Conservation (phyloP, 1,140 invertebrate genomes). For the Drepana arcuata region DNA sequence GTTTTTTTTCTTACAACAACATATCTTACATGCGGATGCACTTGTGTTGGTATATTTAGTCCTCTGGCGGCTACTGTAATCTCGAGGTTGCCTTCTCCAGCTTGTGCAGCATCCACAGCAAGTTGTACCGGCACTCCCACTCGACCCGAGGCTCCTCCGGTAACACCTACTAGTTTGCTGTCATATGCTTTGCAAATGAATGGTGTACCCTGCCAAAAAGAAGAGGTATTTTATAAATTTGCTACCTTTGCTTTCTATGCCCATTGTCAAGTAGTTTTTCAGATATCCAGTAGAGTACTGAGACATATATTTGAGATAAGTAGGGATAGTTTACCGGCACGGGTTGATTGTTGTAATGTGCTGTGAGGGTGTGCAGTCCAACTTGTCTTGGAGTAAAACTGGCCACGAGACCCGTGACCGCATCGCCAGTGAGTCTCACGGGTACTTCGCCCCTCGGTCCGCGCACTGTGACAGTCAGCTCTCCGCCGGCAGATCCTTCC, state of each 20-base stretch:
- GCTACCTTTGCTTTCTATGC: background rate
- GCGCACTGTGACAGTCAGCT: constrained; percentile 89
- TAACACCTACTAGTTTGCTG: constrained; percentile 89
- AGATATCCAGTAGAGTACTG: too few species aligned
- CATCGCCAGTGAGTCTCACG: constrained; percentile 91
- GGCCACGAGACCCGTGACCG: constrained; percentile 87
- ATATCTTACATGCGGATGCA: constrained; percentile 95
- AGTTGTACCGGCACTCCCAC: constrained; percentile 92
- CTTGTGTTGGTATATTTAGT: constrained; percentile 96
- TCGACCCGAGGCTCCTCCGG: constrained; percentile 82
- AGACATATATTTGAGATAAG: background rate
- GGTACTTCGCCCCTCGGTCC: constrained; percentile 86
- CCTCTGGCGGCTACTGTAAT: constrained; percentile 96
- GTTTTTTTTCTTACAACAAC: too few species aligned
- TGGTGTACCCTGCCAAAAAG: constrained; percentile 85
- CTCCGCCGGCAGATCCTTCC: constrained; percentile 87
- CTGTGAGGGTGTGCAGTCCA: constrained; percentile 90
- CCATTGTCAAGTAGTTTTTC: background rate
- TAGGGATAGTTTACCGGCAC: constrained; percentile 71
- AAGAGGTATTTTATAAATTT: background rate
- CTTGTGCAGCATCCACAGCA: constrained; percentile 95
- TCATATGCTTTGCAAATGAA: constrained; percentile 96
- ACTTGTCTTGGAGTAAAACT: constrained; percentile 93
- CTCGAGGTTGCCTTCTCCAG: constrained; percentile 98
- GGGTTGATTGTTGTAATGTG: constrained; percentile 92